phyloP scores from a whole-genome alignment of 2,888 invertebrate species.

The Sthenelais limicola region DNA sequence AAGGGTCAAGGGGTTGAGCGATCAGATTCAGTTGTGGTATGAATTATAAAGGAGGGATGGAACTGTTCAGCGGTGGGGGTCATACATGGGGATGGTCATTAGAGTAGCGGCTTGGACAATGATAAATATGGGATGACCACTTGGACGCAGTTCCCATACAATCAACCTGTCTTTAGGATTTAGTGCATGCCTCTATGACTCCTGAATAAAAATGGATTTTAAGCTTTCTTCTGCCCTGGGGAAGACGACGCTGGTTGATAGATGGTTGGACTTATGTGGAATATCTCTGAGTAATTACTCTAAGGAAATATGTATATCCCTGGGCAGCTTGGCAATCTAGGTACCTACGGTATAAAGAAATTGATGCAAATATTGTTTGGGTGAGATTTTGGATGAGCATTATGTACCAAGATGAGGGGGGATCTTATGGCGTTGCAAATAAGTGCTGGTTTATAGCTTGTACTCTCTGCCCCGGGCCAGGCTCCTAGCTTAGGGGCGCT shows the following conservation, averaged over 20 bases:
- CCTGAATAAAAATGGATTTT: no score
- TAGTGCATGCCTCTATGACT: no score
- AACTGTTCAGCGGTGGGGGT: not conserved
- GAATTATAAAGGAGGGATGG: not conserved
- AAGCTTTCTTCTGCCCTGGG: no score
- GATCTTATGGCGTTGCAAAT: constrained; percentile 23
- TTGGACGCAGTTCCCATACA: not conserved
- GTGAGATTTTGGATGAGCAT: no score
- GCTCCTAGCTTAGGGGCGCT: not conserved
- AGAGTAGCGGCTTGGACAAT: constrained; percentile 20
- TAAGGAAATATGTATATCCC: no score
- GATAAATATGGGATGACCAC: constrained; percentile 25
- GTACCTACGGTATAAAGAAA: no score
- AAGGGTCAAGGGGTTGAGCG: not conserved
- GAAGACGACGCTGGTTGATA: no score
- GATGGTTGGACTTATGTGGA: no score
- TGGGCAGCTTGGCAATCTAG: no score
- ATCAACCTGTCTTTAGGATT: not conserved
- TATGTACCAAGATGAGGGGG: no score
- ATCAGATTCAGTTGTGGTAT: not conserved
- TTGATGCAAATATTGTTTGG: no score
- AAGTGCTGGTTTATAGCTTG: constrained; percentile 30
- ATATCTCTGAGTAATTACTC: no score
- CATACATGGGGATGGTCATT: constrained; percentile 23
- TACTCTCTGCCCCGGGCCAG: constrained; percentile 13